phyloP scores from a whole-genome alignment of 2,888 invertebrate genomes.

The Drosophila anceps region DNA sequence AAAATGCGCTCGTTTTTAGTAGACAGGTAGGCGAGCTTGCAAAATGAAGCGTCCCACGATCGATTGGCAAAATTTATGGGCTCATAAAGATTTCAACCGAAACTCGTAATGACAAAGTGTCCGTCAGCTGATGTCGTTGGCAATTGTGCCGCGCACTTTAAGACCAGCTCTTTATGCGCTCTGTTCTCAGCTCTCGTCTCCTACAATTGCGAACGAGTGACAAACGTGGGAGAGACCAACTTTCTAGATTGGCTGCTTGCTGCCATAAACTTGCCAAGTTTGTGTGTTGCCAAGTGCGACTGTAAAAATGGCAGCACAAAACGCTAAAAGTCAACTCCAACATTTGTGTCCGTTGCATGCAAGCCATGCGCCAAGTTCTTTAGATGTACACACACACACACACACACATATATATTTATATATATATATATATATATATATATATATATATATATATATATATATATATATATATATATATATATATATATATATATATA shows the following conservation, averaged over 20 bases:
- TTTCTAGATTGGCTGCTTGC: conserved; percentile 67
- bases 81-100: conserved; percentile 76
- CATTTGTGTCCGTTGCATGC: conserved; percentile 25
- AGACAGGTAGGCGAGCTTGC: conserved; percentile 31
- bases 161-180: conserved; percentile 36
- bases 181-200: conserved; percentile 14
- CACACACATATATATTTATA: not conserved
- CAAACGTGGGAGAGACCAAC: conserved; percentile 56
- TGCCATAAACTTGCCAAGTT: conserved; percentile 69
- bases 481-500: not conserved
- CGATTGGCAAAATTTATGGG: conserved; percentile 70
- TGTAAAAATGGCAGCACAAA: conserved; percentile 30
- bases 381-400: not conserved
- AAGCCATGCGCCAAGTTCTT: conserved; percentile 15
- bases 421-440: not conserved
- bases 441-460: not conserved
- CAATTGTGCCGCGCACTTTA: conserved; percentile 28
- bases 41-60: conserved; percentile 25
- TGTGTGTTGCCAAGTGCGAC: conserved; percentile 56
- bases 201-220: conserved; percentile 41
- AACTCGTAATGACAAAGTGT: conserved; percentile 66
- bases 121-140: conserved; percentile 53
- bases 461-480: not conserved
- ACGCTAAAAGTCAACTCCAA: conserved; percentile 43
- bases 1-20: conserved; percentile 18